Evolutionary conservation across 2,888 invertebrate genomes (phyloP).

Genomic region (Iphiclides podalirius): DNA sequence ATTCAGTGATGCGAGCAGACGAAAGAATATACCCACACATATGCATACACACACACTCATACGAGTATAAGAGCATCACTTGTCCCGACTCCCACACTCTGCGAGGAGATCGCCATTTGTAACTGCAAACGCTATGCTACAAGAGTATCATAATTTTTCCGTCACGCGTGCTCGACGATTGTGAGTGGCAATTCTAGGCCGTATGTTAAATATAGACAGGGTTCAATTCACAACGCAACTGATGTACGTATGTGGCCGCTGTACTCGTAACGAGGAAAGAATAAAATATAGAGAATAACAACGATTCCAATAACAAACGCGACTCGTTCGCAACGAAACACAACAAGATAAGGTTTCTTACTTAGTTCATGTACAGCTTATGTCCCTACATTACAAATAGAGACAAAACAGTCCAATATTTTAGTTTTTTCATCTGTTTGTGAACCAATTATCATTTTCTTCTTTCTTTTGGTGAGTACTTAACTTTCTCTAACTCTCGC

Average conservation of each 20-base stretch:
- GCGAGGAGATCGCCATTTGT: slow-evolving; percentile 14
- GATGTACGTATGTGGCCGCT: not conserved
- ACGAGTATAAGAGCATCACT: not conserved
- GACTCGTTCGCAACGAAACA: not conserved
- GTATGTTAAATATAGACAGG: not conserved
- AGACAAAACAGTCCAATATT: too few relatives aligned
- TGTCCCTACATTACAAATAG: too few relatives aligned
- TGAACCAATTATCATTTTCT: too few relatives aligned
- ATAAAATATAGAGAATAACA: not conserved
- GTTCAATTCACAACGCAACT: not conserved
- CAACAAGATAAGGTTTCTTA: too few relatives aligned
- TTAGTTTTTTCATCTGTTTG: too few relatives aligned
- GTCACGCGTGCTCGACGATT: not conserved
- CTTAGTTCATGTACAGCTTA: too few relatives aligned
- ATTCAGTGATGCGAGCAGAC: slow-evolving; percentile 6
- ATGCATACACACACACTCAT: not conserved
- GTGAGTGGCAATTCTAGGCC: not conserved
- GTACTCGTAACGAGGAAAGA: not conserved
- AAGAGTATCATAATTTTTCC: slow-evolving; percentile 7
- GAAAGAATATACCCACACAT: not conserved
- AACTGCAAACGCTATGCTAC: slow-evolving; percentile 6
- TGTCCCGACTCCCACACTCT: slow-evolving; percentile 11
- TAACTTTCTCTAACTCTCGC: too few relatives aligned
- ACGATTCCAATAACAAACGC: not conserved
- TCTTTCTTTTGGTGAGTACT: too few relatives aligned